Evolutionary conservation across 2,888 invertebrate genomes (phyloP).

Genomic region (Lepetodrilus schrolli): DNA sequence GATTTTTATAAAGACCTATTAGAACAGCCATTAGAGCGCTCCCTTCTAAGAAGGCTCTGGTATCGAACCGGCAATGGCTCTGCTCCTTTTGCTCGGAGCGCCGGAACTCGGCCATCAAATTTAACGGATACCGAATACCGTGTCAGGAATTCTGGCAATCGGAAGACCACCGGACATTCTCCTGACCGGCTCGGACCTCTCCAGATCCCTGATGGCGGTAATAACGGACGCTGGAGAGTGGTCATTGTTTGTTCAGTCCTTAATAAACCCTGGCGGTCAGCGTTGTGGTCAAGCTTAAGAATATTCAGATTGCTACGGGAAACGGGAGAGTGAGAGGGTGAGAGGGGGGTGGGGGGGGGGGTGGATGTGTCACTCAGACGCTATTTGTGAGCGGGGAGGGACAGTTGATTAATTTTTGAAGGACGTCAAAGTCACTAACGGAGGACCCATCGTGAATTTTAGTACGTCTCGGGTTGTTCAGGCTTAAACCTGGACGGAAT

Average conservation of each 20-base stretch:
- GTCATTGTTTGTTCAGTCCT: conserved; percentile 19
- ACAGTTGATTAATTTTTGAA: conserved; percentile 17
- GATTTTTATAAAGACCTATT: conserved; percentile 8
- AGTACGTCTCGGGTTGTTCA: background rate
- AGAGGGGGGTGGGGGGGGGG: background rate
- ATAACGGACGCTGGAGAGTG: background rate
- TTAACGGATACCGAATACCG: background rate
- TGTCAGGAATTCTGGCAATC: background rate
- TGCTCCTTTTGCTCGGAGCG: background rate
- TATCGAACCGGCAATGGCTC: no score
- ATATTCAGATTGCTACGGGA: no score
- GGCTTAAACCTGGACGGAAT: background rate
- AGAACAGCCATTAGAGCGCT: background rate
- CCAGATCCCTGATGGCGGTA: background rate
- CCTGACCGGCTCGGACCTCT: background rate
- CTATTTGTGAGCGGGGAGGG: background rate
- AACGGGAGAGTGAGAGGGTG: no score
- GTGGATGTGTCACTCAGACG: background rate
- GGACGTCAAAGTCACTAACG: background rate
- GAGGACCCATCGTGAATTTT: background rate
- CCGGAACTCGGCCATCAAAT: background rate
- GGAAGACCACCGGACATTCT: background rate
- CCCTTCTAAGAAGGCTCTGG: background rate
- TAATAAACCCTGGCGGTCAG: conserved; percentile 11
- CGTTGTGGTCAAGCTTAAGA: no score